phyloP scores from a whole-genome alignment of 1,140 invertebrate genomes.

The Apis cerana region DNA sequence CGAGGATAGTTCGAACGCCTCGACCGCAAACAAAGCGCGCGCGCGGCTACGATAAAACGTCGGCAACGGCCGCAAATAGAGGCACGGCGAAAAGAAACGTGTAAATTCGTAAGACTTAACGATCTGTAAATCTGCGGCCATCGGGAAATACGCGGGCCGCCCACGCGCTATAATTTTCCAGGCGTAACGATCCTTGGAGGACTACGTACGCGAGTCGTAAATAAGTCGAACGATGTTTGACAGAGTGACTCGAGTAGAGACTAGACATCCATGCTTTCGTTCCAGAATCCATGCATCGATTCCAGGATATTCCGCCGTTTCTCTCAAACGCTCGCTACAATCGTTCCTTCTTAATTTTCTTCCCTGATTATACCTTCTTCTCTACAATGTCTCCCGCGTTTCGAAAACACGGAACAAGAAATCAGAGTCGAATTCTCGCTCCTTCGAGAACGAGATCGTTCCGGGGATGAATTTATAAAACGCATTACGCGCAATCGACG shows the following conservation, averaged over 20 bases:
- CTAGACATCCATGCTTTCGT: too few relatives aligned
- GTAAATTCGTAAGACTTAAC: conserved; percentile 62
- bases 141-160: conserved; percentile 57
- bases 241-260: background rate
- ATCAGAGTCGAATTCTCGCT: background rate
- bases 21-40: background rate
- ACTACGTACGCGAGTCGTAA: conserved; percentile 39
- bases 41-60: conserved; percentile 47
- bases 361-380: background rate
- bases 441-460: background rate
- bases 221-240: conserved; percentile 43
- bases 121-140: conserved; percentile 59
- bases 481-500: background rate
- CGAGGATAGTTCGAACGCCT: background rate
- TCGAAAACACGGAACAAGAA: too few relatives aligned
- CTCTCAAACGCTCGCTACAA: background rate
- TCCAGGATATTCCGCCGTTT: background rate
- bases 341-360: background rate
- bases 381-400: too few relatives aligned
- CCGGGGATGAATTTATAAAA: conserved; percentile 25
- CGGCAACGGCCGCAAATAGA: conserved; percentile 29
- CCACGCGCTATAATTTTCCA: conserved; percentile 58
- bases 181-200: conserved; percentile 32
- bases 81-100: conserved; percentile 20
- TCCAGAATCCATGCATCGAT: too few relatives aligned